These are phyloP conservation scores for Medauroidea extradentata DNA, from an alignment of 1,140 invertebrate species.

Conservation along the genomic window DNA sequence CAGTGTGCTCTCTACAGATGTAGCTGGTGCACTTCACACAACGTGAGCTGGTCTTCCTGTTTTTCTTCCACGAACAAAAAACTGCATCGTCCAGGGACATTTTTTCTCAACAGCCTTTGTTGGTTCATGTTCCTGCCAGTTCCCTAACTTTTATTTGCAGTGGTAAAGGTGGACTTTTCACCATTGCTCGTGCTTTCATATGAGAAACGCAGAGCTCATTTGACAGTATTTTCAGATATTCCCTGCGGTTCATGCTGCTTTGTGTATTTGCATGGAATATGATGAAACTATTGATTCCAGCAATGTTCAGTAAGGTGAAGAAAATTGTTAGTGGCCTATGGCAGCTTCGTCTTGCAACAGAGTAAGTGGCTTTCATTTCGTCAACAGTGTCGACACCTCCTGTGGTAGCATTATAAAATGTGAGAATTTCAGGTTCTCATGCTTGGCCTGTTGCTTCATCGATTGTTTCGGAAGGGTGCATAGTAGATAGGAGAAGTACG, in stretches of 20 bases:
- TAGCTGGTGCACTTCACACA: neutral
- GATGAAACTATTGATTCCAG: conserved; percentile 4
- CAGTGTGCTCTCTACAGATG: neutral
- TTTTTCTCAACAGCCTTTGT: neutral
- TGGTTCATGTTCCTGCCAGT: neutral
- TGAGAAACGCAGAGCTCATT: neutral
- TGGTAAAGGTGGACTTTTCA: too few species aligned
- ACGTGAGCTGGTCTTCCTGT: neutral
- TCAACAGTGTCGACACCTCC: conserved; percentile 41
- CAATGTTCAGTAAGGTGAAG: neutral
- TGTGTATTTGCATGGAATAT: neutral
- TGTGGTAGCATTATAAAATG: conserved; percentile 41
- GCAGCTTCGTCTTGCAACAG: conserved; percentile 17
- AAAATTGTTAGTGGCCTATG: conserved; percentile 4
- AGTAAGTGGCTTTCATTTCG: conserved; percentile 28
- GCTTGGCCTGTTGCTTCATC: conserved; percentile 15
- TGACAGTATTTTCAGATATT: neutral
- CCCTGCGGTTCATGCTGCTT: neutral
- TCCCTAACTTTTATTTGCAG: neutral
- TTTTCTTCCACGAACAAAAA: neutral
- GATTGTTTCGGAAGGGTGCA: conserved; percentile 21
- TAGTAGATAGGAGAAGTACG: conserved; percentile 26
- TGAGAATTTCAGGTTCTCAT: conserved; percentile 38
- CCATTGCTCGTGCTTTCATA: neutral
- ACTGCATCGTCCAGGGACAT: too few species aligned